Conservation (phyloP, 2,797 vertebrate genomes). For the Pterois miles region DNA sequence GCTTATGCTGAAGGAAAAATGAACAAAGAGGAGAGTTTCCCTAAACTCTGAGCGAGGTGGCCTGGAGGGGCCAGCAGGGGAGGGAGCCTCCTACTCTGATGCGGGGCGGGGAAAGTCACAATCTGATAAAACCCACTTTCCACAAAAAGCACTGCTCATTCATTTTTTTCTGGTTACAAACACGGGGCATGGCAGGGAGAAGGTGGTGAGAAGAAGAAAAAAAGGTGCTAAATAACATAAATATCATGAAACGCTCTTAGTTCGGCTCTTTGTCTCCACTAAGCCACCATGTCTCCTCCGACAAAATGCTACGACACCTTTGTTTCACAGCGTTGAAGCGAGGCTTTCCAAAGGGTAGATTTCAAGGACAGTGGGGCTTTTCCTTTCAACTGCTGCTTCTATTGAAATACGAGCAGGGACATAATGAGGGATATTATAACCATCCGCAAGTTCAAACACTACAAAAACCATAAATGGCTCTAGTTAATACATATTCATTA, state of each 20-base stretch:
- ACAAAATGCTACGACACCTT: conserved; percentile 77
- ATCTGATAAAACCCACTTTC: conserved; percentile 78
- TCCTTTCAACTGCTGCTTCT: conserved; percentile 65
- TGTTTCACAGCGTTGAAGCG: conserved; percentile 73
- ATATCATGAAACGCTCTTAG: conserved; percentile 82
- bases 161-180: conserved; percentile 80
- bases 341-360: conserved; percentile 75
- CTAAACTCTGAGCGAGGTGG: conserved; percentile 69
- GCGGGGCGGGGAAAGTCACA: conserved; percentile 60
- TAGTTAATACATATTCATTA: conserved; percentile 60
- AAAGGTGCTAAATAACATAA: conserved; percentile 76
- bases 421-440: conserved; percentile 72
- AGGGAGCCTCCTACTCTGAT: conserved; percentile 53
- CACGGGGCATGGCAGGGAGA: conserved; percentile 62
- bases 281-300: conserved; percentile 77
- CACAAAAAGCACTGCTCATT: conserved; percentile 75
- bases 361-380: conserved; percentile 77
- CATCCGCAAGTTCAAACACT: conserved; percentile 61
- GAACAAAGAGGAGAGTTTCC: conserved; percentile 83
- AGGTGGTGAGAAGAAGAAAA: conserved; percentile 57
- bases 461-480: conserved; percentile 51
- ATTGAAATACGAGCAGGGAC: conserved; percentile 69
- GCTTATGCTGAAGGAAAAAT: conserved; percentile 81
- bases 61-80: conserved; percentile 62
- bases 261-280: conserved; percentile 78